Evolutionary conservation across 1,140 invertebrate species (phyloP).

Genomic region (Zelostemma sp.): DNA sequence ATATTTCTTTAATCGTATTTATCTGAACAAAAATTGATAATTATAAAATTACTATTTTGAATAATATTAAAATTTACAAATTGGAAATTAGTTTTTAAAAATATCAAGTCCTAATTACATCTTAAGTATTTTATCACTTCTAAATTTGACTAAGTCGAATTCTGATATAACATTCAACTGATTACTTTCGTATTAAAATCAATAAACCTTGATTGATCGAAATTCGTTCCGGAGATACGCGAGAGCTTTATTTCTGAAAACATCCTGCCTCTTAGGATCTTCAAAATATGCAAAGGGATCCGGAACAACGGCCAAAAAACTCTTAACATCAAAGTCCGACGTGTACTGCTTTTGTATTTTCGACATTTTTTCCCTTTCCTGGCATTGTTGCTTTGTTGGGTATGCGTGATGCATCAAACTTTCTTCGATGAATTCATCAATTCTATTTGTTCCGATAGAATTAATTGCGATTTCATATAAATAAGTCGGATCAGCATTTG

Average conservation of each 20-base stretch:
- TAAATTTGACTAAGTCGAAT: too few species aligned
- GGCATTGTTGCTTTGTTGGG: constrained; percentile 12
- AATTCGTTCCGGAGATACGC: constrained; percentile 13
- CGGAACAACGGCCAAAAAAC: constrained; percentile 69
- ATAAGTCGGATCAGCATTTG: constrained; percentile 10
- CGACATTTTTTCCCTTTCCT: constrained; percentile 2
- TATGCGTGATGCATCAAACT: constrained; percentile 18
- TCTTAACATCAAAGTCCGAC: constrained; percentile 60
- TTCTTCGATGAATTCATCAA: constrained; percentile 25
- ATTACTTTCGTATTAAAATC: background rate
- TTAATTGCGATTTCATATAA: constrained; percentile 14
- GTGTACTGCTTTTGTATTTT: constrained; percentile 43
- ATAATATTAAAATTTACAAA: too few species aligned
- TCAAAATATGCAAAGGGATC: constrained; percentile 67
- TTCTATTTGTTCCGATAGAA: constrained; percentile 9
- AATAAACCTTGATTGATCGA: constrained; percentile 23
- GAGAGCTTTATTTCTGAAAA: constrained; percentile 29
- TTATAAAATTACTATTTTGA: too few species aligned
- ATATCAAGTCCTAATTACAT: too few species aligned
- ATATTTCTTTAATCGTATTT: constrained; percentile 55
- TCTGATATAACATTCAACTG: too few species aligned
- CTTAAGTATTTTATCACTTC: too few species aligned
- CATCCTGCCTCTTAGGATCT: constrained; percentile 52
- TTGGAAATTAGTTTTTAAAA: too few species aligned
- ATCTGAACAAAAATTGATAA: constrained; percentile 1